phyloP scores from a whole-genome alignment of 2,113 vertebrate species.

The Australoheros scitulus region DNA sequence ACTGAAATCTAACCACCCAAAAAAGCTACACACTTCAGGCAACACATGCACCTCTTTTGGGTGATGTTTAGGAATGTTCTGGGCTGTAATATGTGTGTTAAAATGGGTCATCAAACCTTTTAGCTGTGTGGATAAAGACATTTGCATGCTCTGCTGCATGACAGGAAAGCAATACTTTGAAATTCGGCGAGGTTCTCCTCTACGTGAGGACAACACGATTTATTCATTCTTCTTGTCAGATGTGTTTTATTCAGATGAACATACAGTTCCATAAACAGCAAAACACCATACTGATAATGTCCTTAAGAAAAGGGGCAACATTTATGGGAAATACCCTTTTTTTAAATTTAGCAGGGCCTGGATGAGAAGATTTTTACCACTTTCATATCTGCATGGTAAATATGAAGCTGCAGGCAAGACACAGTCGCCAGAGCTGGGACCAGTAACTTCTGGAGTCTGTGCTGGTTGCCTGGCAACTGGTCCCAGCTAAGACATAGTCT shows the following conservation, averaged over 20 bases:
- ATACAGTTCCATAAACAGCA: not conserved
- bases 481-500: not conserved
- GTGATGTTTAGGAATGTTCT: not conserved
- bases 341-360: not conserved
- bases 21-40: too few species aligned
- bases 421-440: not conserved
- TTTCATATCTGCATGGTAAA: not conserved
- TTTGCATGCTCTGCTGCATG: not conserved
- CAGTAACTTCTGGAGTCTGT: not conserved
- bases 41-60: not conserved
- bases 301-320: not conserved
- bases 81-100: not conserved
- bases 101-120: not conserved
- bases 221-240: not conserved
- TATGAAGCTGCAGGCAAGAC: not conserved
- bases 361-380: not conserved
- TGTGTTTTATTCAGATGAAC: not conserved
- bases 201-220: not conserved
- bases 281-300: not conserved
- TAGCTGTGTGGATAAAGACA: not conserved
- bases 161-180: not conserved
- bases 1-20: not conserved
- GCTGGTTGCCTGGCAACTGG: conserved; percentile 7
- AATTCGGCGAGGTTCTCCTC: not conserved
- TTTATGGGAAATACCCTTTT: not conserved